Percentiles rank a stretch among this genome's conserved stretches.
Conservation (phyloP, 1,140 invertebrate species). For the Microplitis demolitor region DNA sequence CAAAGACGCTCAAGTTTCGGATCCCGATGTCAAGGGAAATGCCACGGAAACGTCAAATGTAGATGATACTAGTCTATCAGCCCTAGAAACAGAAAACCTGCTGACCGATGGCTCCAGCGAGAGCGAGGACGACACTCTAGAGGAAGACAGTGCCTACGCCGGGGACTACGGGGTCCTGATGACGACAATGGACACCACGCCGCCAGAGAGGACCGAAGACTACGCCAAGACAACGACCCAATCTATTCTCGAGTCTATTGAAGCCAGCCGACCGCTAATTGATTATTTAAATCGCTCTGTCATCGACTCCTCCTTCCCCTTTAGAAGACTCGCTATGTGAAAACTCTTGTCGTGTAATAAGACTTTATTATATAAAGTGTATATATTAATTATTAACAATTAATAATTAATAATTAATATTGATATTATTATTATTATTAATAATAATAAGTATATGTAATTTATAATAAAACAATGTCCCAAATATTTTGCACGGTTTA, state of each 20-base stretch:
- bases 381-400: not conserved
- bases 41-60: no score
- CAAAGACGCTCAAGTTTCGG: not conserved
- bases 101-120: constrained; percentile 20
- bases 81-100: constrained; percentile 2
- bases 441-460: not conserved
- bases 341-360: constrained; percentile 1
- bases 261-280: constrained; percentile 30
- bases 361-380: constrained; percentile 15
- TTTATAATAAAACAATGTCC: not conserved
- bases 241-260: constrained; percentile 34
- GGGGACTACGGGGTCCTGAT: constrained; percentile 26
- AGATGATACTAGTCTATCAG: constrained; percentile 10
- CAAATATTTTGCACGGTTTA: not conserved
- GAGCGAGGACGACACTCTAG: constrained; percentile 25
- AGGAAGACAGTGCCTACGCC: constrained; percentile 3
- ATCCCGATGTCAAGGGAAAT: no score
- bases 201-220: constrained; percentile 43
- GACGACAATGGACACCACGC: constrained; percentile 42
- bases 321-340: constrained; percentile 41
- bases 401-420: not conserved
- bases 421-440: no score
- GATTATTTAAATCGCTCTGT: constrained; percentile 23
- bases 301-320: not conserved
- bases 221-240: constrained; percentile 42